Evolutionary conservation across 2,888 invertebrate genomes (phyloP), one percentile per base, ranked within the genome.

Genomic region (Gerosis bhagava): DNA sequence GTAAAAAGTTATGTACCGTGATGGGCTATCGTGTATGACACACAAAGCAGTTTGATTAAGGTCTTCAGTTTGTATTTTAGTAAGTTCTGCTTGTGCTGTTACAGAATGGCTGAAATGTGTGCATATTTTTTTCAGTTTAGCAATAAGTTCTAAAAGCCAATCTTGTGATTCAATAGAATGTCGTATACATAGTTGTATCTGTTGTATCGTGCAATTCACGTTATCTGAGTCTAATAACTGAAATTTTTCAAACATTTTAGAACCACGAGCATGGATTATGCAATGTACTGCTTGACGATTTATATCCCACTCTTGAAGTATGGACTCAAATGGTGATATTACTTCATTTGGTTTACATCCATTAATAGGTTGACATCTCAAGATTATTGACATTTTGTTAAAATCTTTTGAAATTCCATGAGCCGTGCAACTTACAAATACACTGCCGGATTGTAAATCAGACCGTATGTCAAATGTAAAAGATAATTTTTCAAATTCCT

Each of bases 201-300:
- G 39, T 22, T 39, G 50, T 24, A 24, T 24, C n/a, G 24, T n/a
- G n/a, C 24, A 24, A 24, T n/a, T 24, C 8, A 24, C 19, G 35
- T 54, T 37, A 15, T 32, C 22, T 5, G 50, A 37, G 16, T 21
- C 32, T 21, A 52, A 40, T 17, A 50, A 51, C 16, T 35, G 25
- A 44, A 40, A 41, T 29, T 48, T 51, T 49, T 55, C 39, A 48
- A 53, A 49, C 51, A 55, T 57, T 49, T 57, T 54, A 10, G 50
- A 57, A 3, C 53, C 53, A 45, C 26, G 51, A 31, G 60, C 59
- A 41, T 58, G 39, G 8, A 60, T 43, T 10, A 58, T 15, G 51
- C 59, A 56, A 47, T 60, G 57, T 34, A 60, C 49, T 49, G 49
- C 31, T 31, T 59, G 49, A 16, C 49, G 47, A 31, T 22, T 29